phyloP scores from a whole-genome alignment of 1,140 invertebrate genomes.

The Teleopsis dalmanni region DNA sequence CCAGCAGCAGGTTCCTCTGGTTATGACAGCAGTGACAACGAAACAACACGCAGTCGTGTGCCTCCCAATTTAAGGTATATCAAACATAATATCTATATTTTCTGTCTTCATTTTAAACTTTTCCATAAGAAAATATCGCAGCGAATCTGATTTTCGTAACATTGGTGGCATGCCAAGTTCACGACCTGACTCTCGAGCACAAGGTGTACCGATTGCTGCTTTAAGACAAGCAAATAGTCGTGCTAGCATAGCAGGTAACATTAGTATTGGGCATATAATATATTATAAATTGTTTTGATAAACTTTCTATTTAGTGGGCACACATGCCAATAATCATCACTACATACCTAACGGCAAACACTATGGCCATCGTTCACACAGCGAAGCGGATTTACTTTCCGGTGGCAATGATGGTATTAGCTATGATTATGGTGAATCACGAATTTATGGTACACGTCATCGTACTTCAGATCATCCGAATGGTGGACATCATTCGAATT shows the following conservation, averaged over 20 bases:
- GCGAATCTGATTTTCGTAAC: slow-evolving; percentile 72
- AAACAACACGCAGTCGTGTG: slow-evolving; percentile 53
- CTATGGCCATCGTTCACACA: slow-evolving; percentile 41
- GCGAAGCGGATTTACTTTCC: slow-evolving; percentile 40
- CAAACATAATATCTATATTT: background rate
- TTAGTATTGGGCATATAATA: background rate
- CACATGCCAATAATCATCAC: slow-evolving; percentile 19
- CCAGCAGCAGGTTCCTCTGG: slow-evolving; percentile 62
- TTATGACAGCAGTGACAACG: slow-evolving; percentile 75
- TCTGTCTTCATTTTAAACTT: background rate
- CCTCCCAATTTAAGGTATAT: slow-evolving; percentile 46
- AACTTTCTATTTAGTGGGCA: slow-evolving; percentile 10
- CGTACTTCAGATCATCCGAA: slow-evolving; percentile 21
- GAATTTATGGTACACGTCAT: slow-evolving; percentile 34
- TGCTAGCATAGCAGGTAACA: slow-evolving; percentile 35
- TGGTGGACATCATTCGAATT: slow-evolving; percentile 19
- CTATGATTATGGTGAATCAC: slow-evolving; percentile 23
- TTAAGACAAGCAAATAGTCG: slow-evolving; percentile 40
- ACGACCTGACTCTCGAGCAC: slow-evolving; percentile 34
- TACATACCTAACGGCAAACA: slow-evolving; percentile 38
- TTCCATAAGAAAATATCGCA: slow-evolving; percentile 56
- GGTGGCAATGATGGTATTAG: slow-evolving; percentile 12
- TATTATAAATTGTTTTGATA: background rate
- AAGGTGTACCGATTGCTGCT: slow-evolving; percentile 29
- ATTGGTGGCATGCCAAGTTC: slow-evolving; percentile 44